A percentile compares a stretch with the other conserved stretches of the same genome.
Conservation (phyloP, 1,140 invertebrate genomes). For the Mylabris phalerata region DNA sequence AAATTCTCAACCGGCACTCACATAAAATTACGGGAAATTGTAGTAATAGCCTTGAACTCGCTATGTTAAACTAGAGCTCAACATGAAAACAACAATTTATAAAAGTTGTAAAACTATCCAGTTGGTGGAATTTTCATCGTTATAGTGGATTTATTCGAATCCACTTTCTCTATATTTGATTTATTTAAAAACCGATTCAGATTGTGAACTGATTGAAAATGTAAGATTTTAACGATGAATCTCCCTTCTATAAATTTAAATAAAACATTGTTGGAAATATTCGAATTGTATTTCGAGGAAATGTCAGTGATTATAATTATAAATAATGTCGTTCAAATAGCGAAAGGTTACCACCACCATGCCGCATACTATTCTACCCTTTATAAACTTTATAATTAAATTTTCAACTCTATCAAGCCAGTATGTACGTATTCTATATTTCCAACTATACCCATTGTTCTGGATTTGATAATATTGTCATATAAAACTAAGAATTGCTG, state of each 20-base stretch:
- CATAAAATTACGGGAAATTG: constrained; percentile 10
- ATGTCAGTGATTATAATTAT: constrained; percentile 1
- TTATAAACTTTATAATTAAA: constrained; percentile 22
- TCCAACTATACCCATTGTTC: no score
- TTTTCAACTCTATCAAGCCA: constrained; percentile 18
- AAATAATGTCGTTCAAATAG: constrained; percentile 13
- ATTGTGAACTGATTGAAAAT: background rate
- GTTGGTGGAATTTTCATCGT: background rate
- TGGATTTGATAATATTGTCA: no score
- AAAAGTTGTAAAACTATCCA: background rate
- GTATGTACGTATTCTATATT: no score
- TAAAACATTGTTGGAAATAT: background rate
- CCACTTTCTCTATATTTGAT: constrained; percentile 2
- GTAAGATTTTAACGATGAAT: background rate
- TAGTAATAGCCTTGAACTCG: constrained; percentile 7
- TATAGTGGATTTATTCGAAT: constrained; percentile 6
- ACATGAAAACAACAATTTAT: constrained; percentile 6
- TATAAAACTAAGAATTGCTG: no score
- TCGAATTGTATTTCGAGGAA: background rate
- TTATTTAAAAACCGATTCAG: no score
- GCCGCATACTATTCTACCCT: no score
- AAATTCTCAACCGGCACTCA: constrained; percentile 7
- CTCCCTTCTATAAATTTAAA: no score
- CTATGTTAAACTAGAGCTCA: constrained; percentile 1
- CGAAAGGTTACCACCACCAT: constrained; percentile 4